Base-by-base conservation (phyloP, 2,888 invertebrate species). In the Drosophila anomalata region DNA sequence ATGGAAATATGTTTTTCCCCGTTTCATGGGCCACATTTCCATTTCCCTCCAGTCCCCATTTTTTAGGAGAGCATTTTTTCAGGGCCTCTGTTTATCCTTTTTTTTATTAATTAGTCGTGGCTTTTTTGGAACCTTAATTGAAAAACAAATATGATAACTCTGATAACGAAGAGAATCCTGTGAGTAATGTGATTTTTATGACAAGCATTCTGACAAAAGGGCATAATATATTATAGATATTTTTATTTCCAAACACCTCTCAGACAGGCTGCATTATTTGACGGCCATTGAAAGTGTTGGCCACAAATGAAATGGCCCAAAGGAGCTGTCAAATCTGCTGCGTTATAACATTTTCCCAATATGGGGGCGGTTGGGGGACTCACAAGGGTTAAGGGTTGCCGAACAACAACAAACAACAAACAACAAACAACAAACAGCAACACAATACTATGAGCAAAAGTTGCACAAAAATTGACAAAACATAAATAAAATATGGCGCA, bases 401-500 rank as follows among this genome's bases (percentile, higher is more conserved):
- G 17, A 33, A 29, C 9, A 29, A 29, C 9, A 9, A 17, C 17
- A 17, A 33, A 29, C 9, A 29, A 29, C 9, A 8, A 33, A 29
- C 9, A 29, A 29, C 2, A 8, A 17, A 26, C 26, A 26, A 26
- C 26, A 26, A 26, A 26, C 26, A 26, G 26, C 6, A 26, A 33
- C 8, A 76, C 77, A 79, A 73, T 52, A 56, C 65, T 75, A 44
- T 59, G 54, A 42, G 81, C 62, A 69, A 72, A 79, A 77, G 76
- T 87, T 80, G 72, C 67, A 74, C 68, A 82, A 80, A 60, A 85
- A 79, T 80, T 85, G 88, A 85, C 88, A 85, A 87, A 81, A 87
- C 82, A 85, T 87, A 85, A 82, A 87, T 82, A 82, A 82, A 87
- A 82, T 82, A 82, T 85, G 85, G 76, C 75, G 70, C 78, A 84